Conservation (phyloP, 2,888 invertebrate genomes). For the Drosophila ustulata region DNA sequence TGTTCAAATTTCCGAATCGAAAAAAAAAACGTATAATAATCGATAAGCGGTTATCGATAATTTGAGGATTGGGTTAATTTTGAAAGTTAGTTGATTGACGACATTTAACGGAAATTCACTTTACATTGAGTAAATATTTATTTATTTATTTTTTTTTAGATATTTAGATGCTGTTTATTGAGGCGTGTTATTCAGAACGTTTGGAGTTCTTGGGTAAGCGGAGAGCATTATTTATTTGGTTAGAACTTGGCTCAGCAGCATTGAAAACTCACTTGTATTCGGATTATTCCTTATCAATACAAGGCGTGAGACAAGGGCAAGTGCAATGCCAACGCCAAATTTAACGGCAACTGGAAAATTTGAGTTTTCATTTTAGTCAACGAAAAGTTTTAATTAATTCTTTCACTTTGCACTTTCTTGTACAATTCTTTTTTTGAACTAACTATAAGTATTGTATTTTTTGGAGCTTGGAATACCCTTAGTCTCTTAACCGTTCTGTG, state of each 20-base stretch:
- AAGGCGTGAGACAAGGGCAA: slow-evolving; percentile 93
- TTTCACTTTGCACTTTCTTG: slow-evolving; percentile 83
- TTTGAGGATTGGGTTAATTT: slow-evolving; percentile 17
- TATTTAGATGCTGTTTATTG: slow-evolving; percentile 29
- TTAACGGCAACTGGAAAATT: slow-evolving; percentile 94
- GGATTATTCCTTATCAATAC: slow-evolving; percentile 91
- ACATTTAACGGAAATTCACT: slow-evolving; percentile 17
- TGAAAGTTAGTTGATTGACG: slow-evolving; percentile 27
- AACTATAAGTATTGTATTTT: neutral
- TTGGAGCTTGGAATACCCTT: slow-evolving; percentile 49
- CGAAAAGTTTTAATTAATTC: slow-evolving; percentile 29
- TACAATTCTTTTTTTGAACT: slow-evolving; percentile 53
- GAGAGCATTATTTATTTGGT: slow-evolving; percentile 34
- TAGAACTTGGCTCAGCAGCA: slow-evolving; percentile 50
- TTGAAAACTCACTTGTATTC: slow-evolving; percentile 85
- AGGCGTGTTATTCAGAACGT: slow-evolving; percentile 13
- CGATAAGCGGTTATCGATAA: neutral
- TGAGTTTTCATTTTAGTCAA: slow-evolving; percentile 67
- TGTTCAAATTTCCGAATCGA: slow-evolving; percentile 18
- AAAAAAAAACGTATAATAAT: neutral
- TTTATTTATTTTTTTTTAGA: slow-evolving; percentile 26
- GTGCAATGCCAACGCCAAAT: slow-evolving; percentile 93
- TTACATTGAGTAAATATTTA: slow-evolving; percentile 23
- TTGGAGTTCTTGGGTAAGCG: slow-evolving; percentile 33
- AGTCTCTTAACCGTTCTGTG: slow-evolving; percentile 50